Base-by-base conservation (phyloP, 2,888 invertebrate species). In the Brassicogethes aeneus region DNA sequence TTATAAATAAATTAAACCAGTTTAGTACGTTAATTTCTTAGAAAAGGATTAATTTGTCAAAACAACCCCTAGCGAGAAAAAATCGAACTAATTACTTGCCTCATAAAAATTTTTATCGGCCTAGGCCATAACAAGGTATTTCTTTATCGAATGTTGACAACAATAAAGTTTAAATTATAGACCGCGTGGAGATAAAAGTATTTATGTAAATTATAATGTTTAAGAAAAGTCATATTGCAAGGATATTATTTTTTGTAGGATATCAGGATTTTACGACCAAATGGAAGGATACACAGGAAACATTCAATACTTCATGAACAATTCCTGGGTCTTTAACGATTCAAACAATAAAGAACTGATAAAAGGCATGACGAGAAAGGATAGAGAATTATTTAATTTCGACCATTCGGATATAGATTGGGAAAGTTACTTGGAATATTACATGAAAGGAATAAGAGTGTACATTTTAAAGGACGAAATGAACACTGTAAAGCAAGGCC, bases 381-480 rank as follows among this genome's bases (percentile, higher is more conserved):
- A 85, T 56, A 70, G 71, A 40, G 67, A 73, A 14, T 65, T 79
- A 2, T 62, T 56, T 39, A 77, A 80, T 14, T 89, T 87, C 64
- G 82, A 80, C 59, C 75, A 89, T 48, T 72, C 69, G 0, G 72
- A 79, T 16, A 69, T 92, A 54, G 75, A 83, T 31, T 93, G 91
- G 91, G 77, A 82, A 3, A 68, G 72, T 0, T 89, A 82, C 54
- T 78, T 85, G 54, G 71, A 75, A 44, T 75, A 71, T 33, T 86
- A 85, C 53, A 69, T 82, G 3, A 67, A 75, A 64, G 92, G 92
- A 2, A 74, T 85, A 34, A 74, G 90, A 48, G 73, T 81, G 1
- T 90, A 84, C 61, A 67, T 91, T 8, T 66, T 90, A 34, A 88
- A 89, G 53, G 91, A 92, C 59, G 82, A 85, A 16, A 63, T 83